phyloP scores from a whole-genome alignment of 2,797 vertebrate species.

The Pipistrellus nathusii region DNA sequence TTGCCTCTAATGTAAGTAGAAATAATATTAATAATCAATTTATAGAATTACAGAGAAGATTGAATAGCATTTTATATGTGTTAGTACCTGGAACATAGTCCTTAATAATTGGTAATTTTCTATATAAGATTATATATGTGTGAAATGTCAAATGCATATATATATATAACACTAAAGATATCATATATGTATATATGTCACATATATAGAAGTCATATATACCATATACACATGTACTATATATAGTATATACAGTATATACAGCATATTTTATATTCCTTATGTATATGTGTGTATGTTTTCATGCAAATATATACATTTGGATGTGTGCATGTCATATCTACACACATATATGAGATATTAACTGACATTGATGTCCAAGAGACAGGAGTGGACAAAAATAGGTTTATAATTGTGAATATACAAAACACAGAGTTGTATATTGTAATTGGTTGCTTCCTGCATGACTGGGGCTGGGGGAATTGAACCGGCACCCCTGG shows the following conservation, averaged over 20 bases:
- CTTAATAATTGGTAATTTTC: not conserved
- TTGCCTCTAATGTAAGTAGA: not conserved
- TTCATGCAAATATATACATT: not conserved
- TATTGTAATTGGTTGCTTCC: not conserved
- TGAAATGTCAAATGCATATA: not conserved
- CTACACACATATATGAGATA: not conserved
- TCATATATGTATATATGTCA: not conserved
- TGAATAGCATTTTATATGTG: not conserved
- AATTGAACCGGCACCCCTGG: not conserved
- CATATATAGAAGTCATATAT: not conserved
- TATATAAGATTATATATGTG: not conserved
- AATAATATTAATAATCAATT: constrained; percentile 16
- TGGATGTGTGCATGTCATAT: not conserved
- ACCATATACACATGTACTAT: not conserved
- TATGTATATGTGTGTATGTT: not conserved
- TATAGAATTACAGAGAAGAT: not conserved
- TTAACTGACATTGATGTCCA: no score
- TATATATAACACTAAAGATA: not conserved
- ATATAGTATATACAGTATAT: not conserved
- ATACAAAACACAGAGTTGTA: not conserved
- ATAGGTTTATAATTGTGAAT: not conserved
- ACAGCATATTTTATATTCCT: not conserved
- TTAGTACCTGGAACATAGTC: not conserved
- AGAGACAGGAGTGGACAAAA: not conserved
- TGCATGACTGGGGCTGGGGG: no score